Evolutionary conservation across 1,140 invertebrate species (phyloP).

Genomic region (Neomicropteryx cornuta): DNA sequence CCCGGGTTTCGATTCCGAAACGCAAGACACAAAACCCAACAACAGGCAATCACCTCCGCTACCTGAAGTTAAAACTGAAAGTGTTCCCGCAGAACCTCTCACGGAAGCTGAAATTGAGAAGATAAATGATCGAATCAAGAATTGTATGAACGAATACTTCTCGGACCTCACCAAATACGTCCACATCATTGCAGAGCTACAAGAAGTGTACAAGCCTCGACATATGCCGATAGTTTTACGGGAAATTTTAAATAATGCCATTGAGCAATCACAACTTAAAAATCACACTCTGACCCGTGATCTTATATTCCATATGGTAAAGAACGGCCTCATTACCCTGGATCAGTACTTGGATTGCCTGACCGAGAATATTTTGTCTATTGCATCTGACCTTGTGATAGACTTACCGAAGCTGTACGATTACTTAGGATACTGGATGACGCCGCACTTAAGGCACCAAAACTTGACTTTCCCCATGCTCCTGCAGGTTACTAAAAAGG

Average conservation of each 20-base stretch:
- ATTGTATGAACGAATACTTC: slow-evolving; percentile 10
- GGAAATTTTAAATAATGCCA: too few relatives aligned
- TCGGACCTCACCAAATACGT: too few relatives aligned
- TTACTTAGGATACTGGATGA: slow-evolving; percentile 39
- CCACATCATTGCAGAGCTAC: too few relatives aligned
- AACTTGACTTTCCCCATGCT: not conserved
- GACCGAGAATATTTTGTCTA: slow-evolving; percentile 27
- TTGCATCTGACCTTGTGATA: slow-evolving; percentile 52
- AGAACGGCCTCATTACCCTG: too few relatives aligned
- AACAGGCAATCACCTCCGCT: not conserved
- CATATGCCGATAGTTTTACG: too few relatives aligned
- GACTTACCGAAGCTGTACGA: slow-evolving; percentile 67
- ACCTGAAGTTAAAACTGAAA: not conserved
- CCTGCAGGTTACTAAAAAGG: not conserved
- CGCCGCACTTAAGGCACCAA: not conserved
- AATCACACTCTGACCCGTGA: too few relatives aligned
- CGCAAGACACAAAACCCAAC: slow-evolving; percentile 1
- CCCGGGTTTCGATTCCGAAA: slow-evolving; percentile 6
- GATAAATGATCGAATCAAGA: slow-evolving; percentile 1
- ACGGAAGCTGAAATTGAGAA: slow-evolving; percentile 10
- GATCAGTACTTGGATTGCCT: slow-evolving; percentile 21
- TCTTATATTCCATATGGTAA: too few relatives aligned
- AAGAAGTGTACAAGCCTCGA: too few relatives aligned
- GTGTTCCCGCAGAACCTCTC: not conserved
- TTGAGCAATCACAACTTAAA: too few relatives aligned